These are phyloP conservation scores for Ardeotis arabs DNA, from an alignment of 2,113 vertebrate species.

Conservation along the genomic window DNA sequence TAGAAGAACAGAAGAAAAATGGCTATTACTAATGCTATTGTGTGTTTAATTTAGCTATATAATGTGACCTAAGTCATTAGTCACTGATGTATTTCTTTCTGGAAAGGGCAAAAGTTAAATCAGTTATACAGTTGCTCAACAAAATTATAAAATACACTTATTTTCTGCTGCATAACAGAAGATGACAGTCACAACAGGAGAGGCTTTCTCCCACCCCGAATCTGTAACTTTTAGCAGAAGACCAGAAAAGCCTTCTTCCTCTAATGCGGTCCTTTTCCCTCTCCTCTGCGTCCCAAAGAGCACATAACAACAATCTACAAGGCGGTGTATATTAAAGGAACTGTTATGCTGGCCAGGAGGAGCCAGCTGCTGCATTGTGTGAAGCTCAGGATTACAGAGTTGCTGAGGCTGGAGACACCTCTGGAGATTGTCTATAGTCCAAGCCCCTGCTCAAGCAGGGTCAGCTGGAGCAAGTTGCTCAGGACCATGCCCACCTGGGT, in stretches of 20 bases:
- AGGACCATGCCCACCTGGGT: background rate
- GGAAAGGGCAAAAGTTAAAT: constrained; percentile 54
- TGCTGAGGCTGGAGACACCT: background rate
- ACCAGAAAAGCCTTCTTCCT: background rate
- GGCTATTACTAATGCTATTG: background rate
- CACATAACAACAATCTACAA: background rate
- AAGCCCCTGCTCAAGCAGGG: background rate
- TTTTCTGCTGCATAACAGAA: background rate
- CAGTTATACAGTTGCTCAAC: background rate
- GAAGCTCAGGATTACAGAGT: background rate
- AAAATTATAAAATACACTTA: background rate
- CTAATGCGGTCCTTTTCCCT: background rate
- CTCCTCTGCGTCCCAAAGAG: background rate
- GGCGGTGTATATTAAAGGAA: background rate
- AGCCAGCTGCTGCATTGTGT: background rate
- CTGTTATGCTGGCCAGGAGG: background rate
- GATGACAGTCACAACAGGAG: background rate
- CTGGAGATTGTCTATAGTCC: background rate
- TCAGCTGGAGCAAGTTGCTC: background rate
- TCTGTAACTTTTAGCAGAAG: background rate
- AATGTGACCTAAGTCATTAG: constrained; percentile 31
- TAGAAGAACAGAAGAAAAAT: background rate
- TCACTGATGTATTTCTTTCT: constrained; percentile 36
- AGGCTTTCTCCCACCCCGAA: background rate
- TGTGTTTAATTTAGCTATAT: constrained; percentile 24